A percentile compares a stretch with the other conserved stretches of the same genome.
Evolutionary conservation across 1,140 invertebrate species (phyloP).

Genomic region (Polypedilum pembai): DNA sequence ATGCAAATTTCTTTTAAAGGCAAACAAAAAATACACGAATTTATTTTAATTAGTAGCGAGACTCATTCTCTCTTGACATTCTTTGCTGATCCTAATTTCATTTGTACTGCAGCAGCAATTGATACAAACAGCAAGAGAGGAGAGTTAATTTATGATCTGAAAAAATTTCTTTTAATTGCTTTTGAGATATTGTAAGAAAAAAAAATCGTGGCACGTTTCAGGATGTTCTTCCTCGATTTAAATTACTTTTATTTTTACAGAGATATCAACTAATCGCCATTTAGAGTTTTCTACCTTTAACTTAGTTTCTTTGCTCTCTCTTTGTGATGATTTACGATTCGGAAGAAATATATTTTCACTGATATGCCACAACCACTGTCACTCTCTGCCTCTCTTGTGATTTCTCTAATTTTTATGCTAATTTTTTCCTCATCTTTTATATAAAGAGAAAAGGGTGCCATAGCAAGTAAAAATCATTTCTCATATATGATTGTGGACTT

Average conservation of each 20-base stretch:
- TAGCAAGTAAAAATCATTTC: background rate
- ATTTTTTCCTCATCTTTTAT: background rate
- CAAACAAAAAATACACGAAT: constrained; percentile 13
- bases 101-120: background rate
- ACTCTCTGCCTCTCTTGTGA: background rate
- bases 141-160: constrained; percentile 23
- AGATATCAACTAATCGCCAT: background rate
- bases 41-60: constrained; percentile 6
- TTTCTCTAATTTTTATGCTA: constrained; percentile 3
- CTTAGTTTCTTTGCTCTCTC: background rate
- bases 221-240: background rate
- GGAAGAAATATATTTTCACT: constrained; percentile 13
- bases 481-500: background rate
- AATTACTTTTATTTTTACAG: background rate
- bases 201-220: background rate
- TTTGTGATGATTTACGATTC: background rate
- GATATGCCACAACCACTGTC: background rate
- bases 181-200: background rate
- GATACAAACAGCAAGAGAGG: background rate
- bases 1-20: constrained; percentile 23
- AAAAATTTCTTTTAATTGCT: constrained; percentile 27
- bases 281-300: background rate
- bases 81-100: background rate
- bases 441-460: background rate
- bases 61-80: background rate